A percentile compares a stretch with the other conserved stretches of the same genome.
Conservation (phyloP, 2,113 vertebrate genomes). For the Heterocephalus glaber region DNA sequence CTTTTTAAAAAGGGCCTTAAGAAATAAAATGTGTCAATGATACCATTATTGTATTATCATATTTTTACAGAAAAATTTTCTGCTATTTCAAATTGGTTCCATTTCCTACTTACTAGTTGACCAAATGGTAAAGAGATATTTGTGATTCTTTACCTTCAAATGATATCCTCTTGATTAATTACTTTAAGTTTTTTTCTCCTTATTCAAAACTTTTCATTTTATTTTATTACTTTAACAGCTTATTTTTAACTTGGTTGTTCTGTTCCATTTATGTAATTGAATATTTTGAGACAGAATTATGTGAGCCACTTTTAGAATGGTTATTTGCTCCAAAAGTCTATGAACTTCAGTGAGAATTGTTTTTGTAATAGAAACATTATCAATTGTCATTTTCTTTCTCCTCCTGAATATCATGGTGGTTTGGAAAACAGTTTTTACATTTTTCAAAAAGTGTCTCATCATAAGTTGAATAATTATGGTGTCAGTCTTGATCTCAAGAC, state of each 20-base stretch:
- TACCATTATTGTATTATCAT: not conserved
- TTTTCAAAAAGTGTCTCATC: not conserved
- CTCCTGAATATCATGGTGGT: not conserved
- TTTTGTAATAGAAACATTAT: not conserved
- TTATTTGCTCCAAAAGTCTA: not conserved
- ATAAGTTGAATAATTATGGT: not conserved
- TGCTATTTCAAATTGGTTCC: not conserved
- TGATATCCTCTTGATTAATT: not conserved
- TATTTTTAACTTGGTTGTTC: not conserved
- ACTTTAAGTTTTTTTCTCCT: not conserved
- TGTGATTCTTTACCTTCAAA: not conserved
- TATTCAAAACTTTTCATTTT: not conserved
- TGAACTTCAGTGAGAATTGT: not conserved
- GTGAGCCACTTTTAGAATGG: not conserved
- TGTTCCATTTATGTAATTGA: not conserved
- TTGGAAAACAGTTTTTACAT: not conserved
- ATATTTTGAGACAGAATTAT: not conserved
- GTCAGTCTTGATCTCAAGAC: not conserved
- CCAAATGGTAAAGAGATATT: not conserved
- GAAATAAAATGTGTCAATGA: not conserved
- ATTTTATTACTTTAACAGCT: not conserved
- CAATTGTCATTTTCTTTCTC: not conserved
- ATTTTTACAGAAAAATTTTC: not conserved
- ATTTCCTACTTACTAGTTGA: not conserved
- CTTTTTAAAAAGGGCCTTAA: not conserved